Evolutionary conservation across 2,797 vertebrate genomes (phyloP), one percentile per base, ranked within the genome.

Genomic region (Muraenolepis orangiensis): DNA sequence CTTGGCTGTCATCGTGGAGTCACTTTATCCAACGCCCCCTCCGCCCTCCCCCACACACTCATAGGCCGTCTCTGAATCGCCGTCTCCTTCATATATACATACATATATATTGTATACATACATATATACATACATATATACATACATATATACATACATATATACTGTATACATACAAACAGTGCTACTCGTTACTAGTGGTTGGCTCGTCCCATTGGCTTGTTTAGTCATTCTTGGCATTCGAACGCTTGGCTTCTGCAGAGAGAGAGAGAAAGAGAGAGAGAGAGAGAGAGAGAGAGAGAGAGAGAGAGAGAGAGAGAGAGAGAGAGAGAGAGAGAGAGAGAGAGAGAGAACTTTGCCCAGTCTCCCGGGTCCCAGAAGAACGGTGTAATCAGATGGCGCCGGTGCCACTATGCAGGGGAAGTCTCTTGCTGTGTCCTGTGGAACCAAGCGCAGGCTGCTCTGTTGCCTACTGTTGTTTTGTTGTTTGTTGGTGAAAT

Each of bases 161-260:
- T n/a, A n/a, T n/a, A n/a, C n/a, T n/a, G n/a, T n/a, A n/a, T n/a
- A n/a, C n/a, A n/a, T n/a, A n/a, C n/a, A n/a, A n/a, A n/a, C n/a
- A n/a, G n/a, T 76, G 79, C 83, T 86, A 76, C 82, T 88, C 84
- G 84, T 91, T 86, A 84, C 78, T 16, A 42, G n/a, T n/a, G n/a
- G 32, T 7, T 34, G 71, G 85, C 84, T 84, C 86, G 90, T 86
- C 78, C 87, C 84, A 84, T 92, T 90, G 91, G 91, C 91, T 85
- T 23, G 36, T 92, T 93, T 87, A 73, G 74, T 81, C 34, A 14
- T 73, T 83, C 87, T 85, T 84, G 81, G 86, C 86, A 87, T 91
- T 76, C 82, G n/a, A 72, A 76, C 70, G 11, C 73, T 7, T 69
- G 85, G 77, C 79, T 78, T 67, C 66, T 78, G 82, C 73, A 71